Evolutionary conservation across 30 jellyfish, hydroid and myxozoan species (phyloP).

Genomic region (Calvadosia cruxmelitensis): DNA sequence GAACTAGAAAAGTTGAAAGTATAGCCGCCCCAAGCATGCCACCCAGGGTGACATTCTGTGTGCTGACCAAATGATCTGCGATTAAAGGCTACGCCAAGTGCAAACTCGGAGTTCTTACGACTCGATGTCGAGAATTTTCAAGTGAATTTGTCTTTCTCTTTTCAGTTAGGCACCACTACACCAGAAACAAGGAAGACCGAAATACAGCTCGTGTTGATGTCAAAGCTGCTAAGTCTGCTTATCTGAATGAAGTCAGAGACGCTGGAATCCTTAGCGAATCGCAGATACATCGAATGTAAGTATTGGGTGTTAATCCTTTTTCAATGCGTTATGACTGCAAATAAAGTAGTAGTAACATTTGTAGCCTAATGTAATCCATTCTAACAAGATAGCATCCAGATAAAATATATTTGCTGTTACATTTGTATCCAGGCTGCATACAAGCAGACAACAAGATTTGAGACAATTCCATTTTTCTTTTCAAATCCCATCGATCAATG

Average conservation of each 20-base stretch:
- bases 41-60: neutral
- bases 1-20: too few relatives aligned
- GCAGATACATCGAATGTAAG: constrained; percentile 63
- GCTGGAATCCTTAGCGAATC: constrained; percentile 68
- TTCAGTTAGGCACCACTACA: constrained; percentile 63
- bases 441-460: too few relatives aligned
- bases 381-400: too few relatives aligned
- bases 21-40: neutral
- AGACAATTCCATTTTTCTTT: too few relatives aligned
- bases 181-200: constrained; percentile 59
- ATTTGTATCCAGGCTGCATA: too few relatives aligned
- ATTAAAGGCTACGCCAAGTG: neutral
- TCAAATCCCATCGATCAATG: too few relatives aligned
- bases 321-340: too few relatives aligned
- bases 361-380: too few relatives aligned
- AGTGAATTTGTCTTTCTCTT: neutral
- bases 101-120: neutral
- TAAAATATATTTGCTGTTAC: too few relatives aligned
- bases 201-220: constrained; percentile 82
- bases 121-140: neutral
- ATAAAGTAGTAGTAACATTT: too few relatives aligned
- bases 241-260: constrained; percentile 62
- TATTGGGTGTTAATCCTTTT: too few relatives aligned
- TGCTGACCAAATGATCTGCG: neutral
- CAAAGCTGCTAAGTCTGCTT: constrained; percentile 65